Evolutionary conservation across 1,140 invertebrate species (phyloP), one percentile per base, ranked within the genome.

Genomic region (Zaprionus nigranus): DNA sequence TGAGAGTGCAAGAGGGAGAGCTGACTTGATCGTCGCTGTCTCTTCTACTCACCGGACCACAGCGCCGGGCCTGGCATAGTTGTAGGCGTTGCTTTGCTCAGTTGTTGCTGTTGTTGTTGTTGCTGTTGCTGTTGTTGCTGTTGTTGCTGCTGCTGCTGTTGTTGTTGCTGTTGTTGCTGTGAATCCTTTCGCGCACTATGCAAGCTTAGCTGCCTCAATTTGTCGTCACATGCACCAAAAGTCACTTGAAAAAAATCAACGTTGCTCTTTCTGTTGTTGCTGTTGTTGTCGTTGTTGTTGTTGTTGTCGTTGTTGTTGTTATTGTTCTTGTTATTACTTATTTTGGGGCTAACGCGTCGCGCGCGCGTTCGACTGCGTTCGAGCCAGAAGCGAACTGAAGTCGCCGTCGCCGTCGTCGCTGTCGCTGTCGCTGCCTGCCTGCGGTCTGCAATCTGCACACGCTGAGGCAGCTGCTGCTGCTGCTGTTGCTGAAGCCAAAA

Each of bases 31-130:
- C 13, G 15, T 26, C 22, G 57, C 5, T 38, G 11, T 11, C 15
- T 51, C 30, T 22, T 22, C 62, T 90, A 92, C 91, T 91, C 86
- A 92, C 91, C 91, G 76, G 91, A 92, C 91, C 91, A 92, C 87
- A 92, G 83, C 76, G 91, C 91, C 78, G 91, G 90, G 82, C 91
- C 91, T 84, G 91, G 91, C 91, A 92, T 92, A 78, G 63, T 90
- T 75, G 73, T 70, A 71, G 67, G 80, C 72, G 69, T 88, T 78
- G 68, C 57, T 79, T 78, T 73, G 43, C 58, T 70, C 65, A 81
- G 65, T 69, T 71, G 70, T 7, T 73, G 71, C 65, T 82, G 80
- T 64, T 79, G 56, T 70, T 65, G 28, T 69, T 70, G 61, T 57
- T 79, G 61, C 7, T 62, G 57, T 40, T 79, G 61, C 11, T 65